phyloP scores from a whole-genome alignment of 2,797 vertebrate genomes.

The Falco berigora region DNA sequence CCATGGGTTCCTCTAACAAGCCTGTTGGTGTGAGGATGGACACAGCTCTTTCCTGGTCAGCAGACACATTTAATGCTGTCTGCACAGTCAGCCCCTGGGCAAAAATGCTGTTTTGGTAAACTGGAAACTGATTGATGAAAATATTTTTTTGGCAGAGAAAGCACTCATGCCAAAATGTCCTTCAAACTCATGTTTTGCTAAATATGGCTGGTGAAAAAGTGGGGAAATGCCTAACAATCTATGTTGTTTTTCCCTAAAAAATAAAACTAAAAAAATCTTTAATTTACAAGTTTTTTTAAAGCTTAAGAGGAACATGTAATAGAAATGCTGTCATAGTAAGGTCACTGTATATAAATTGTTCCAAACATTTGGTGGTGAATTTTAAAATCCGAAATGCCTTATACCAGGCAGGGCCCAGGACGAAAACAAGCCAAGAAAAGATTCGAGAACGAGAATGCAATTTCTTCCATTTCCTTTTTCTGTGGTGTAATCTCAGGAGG shows the following conservation, averaged over 20 bases:
- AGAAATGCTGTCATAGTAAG: background rate
- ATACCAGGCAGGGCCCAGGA: background rate
- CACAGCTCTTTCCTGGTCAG: background rate
- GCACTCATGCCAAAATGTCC: background rate
- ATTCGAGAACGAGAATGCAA: background rate
- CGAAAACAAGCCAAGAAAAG: background rate
- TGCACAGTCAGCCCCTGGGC: background rate
- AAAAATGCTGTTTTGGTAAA: background rate
- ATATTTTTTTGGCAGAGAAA: background rate
- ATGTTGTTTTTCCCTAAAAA: background rate
- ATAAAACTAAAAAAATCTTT: background rate
- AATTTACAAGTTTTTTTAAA: background rate
- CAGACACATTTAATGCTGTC: background rate
- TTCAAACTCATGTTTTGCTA: background rate
- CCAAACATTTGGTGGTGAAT: background rate
- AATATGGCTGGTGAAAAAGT: background rate
- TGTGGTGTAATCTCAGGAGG: background rate
- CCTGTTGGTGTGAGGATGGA: background rate
- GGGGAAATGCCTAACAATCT: background rate
- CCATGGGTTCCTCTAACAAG: rapidly evolving
- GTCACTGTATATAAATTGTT: background rate
- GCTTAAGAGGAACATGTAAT: background rate
- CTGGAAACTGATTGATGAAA: background rate
- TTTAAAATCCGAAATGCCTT: background rate
- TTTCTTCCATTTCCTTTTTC: background rate